Percentiles rank a stretch among this genome's conserved stretches.
These are phyloP conservation scores for Zaprionus ghesquierei DNA, from an alignment of 1,140 invertebrate species.

Conservation along the genomic window DNA sequence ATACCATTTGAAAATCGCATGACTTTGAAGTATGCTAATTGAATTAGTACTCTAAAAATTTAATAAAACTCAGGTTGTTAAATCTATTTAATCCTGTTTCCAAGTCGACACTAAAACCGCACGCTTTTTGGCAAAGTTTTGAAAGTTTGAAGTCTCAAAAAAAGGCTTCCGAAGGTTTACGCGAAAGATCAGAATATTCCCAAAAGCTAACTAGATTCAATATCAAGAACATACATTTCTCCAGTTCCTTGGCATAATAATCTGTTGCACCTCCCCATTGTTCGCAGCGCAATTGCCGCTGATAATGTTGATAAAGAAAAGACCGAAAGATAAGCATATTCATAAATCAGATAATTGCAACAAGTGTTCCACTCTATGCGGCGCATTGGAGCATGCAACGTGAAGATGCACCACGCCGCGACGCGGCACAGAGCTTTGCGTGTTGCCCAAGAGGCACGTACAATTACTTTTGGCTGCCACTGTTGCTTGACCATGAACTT, in stretches of 20 bases:
- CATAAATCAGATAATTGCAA: conserved; percentile 28
- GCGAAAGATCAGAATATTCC: too few relatives aligned
- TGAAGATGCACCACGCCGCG: conserved; percentile 4
- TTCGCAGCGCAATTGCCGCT: not conserved
- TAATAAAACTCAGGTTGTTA: too few relatives aligned
- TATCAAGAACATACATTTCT: not conserved
- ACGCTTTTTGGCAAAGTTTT: not conserved
- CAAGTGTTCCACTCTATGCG: conserved; percentile 24
- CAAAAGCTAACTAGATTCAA: not conserved
- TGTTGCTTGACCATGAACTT: conserved; percentile 59
- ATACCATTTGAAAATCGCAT: too few relatives aligned
- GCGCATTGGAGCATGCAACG: conserved; percentile 44
- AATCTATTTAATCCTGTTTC: too few relatives aligned
- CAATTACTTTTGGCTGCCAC: conserved; percentile 6
- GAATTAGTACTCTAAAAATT: too few relatives aligned
- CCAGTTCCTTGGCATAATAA: not conserved
- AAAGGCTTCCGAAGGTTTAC: too few relatives aligned
- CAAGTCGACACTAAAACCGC: too few relatives aligned
- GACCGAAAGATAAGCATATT: not conserved
- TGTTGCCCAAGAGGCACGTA: not conserved
- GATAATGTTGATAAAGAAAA: not conserved
- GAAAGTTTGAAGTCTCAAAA: not conserved
- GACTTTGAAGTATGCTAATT: too few relatives aligned
- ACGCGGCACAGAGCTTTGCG: conserved; percentile 7
- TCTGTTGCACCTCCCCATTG: conserved; percentile 12